Percentiles rank a stretch among this genome's conserved stretches.
phyloP scores from a whole-genome alignment of 2,797 vertebrate genomes.

The Sebastes minor region DNA sequence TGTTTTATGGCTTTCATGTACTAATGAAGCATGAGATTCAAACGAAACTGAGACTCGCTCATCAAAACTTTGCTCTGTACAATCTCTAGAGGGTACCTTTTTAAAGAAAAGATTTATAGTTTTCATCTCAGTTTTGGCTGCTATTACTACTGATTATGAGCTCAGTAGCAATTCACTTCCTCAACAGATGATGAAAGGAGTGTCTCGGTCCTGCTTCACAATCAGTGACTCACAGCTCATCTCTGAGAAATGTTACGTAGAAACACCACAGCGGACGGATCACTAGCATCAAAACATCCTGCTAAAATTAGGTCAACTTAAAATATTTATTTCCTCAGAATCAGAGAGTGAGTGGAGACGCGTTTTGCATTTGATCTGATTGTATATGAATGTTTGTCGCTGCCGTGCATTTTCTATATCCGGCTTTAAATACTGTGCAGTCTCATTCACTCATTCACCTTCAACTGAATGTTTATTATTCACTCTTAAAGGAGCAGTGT shows the following conservation, averaged over 20 bases:
- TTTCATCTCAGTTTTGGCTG: not conserved
- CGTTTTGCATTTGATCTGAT: not conserved
- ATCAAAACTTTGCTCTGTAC: not conserved
- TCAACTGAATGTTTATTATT: slow-evolving; percentile 7
- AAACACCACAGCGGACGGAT: not conserved
- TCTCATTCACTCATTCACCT: not conserved
- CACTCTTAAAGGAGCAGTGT: not conserved
- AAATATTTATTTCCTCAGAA: not conserved
- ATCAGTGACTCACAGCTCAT: not conserved
- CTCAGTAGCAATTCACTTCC: no score
- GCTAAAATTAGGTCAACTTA: not conserved
- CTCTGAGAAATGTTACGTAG: not conserved
- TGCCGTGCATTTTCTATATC: not conserved
- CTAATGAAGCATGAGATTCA: not conserved
- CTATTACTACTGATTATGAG: not conserved
- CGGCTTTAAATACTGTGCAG: slow-evolving; percentile 25
- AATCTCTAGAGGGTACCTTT: not conserved
- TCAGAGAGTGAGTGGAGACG: not conserved
- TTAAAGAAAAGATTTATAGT: not conserved
- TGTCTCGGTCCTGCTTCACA: not conserved
- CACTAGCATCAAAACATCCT: not conserved
- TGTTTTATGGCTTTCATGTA: not conserved
- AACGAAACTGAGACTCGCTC: not conserved
- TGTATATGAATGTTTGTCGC: not conserved
- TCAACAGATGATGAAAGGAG: not conserved